Evolutionary conservation across 92 coral and sea anemone species (phyloP).

Genomic region (Isaurus tuberculatus): DNA sequence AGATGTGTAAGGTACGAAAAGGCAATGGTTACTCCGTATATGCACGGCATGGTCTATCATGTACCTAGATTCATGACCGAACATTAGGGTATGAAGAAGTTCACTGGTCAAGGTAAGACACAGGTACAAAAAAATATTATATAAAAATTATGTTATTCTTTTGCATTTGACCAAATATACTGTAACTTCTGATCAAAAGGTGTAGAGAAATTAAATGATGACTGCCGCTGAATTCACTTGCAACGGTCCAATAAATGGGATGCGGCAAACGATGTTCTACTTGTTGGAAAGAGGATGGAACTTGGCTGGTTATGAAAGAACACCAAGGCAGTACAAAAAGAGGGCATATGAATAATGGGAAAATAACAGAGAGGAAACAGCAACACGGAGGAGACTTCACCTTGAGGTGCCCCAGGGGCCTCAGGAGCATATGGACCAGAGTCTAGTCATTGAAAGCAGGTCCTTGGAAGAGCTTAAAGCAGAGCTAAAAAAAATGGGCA

Average conservation of each 20-base stretch:
- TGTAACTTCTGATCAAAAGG: slow-evolving; percentile 33
- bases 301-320: slow-evolving; percentile 39
- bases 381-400: slow-evolving; percentile 25
- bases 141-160: background rate
- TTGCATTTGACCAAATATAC: background rate
- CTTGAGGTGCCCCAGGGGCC: slow-evolving; percentile 16
- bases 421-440: background rate
- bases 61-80: background rate
- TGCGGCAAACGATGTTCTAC: slow-evolving; percentile 44
- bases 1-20: background rate
- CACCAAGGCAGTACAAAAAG: slow-evolving; percentile 19
- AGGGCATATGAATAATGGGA: slow-evolving; percentile 31
- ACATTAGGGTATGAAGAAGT: background rate
- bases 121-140: slow-evolving; percentile 1
- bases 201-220: slow-evolving; percentile 65
- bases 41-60: background rate
- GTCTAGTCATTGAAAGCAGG: slow-evolving; percentile 11
- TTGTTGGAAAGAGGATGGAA: slow-evolving; percentile 52
- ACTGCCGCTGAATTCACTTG: too few species aligned
- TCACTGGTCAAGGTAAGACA: background rate
- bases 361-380: slow-evolving; percentile 10
- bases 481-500: background rate
- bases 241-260: slow-evolving; percentile 67
- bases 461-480: slow-evolving; percentile 1
- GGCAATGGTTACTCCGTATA: background rate